Percentiles rank a stretch among this genome's conserved stretches.
Conservation (phyloP, 2,113 vertebrate genomes). For the Crotalus helleri region DNA sequence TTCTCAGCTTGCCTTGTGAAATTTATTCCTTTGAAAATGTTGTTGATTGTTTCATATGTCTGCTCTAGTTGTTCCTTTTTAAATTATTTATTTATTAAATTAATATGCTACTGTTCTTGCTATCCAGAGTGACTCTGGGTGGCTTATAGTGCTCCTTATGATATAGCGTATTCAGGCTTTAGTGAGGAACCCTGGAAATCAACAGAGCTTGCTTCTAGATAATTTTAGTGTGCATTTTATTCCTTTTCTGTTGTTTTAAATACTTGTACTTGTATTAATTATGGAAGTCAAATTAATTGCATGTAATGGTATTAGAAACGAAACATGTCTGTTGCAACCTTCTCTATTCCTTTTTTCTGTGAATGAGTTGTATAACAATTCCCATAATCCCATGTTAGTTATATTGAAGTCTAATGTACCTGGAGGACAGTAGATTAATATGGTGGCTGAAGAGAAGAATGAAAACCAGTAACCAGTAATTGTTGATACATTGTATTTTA, state of each 20-base stretch:
- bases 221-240: background rate
- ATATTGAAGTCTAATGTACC: background rate
- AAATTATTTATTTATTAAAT: background rate
- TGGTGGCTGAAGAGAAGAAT: background rate
- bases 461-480: background rate
- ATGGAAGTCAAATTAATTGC: background rate
- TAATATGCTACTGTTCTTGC: background rate
- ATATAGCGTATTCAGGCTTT: background rate
- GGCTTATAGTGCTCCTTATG: background rate
- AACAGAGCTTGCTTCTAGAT: background rate
- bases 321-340: background rate
- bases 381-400: background rate
- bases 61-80: background rate
- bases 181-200: background rate
- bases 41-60: background rate
- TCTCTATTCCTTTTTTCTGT: background rate
- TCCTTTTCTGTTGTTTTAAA: background rate
- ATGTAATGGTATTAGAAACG: background rate
- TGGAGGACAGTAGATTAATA: background rate
- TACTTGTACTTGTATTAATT: background rate
- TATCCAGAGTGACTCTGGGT: background rate
- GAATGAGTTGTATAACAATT: background rate
- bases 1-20: background rate
- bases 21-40: background rate
- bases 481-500: background rate